Evolutionary conservation across 2,797 vertebrate species (phyloP), one percentile per base, ranked within the genome.

Genomic region (Apodemus agrarius): DNA sequence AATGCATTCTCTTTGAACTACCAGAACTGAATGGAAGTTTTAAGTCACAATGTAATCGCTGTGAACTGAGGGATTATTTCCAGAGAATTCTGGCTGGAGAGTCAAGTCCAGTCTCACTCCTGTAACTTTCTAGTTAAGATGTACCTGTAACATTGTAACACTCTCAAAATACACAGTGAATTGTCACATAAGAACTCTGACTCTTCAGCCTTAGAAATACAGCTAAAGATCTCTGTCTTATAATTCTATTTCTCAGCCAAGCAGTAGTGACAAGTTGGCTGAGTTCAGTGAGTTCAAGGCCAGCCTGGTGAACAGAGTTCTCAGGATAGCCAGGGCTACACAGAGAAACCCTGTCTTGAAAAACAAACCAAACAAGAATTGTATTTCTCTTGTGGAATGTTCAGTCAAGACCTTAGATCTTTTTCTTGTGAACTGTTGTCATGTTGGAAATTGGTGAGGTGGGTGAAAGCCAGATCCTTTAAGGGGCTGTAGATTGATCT

Each of bases 381-480:
- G 79, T 75, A n/a, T 65, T 86, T 95, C 89, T 95, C 40, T 67
- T 90, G 43, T 40, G 59, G 12, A 49, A 63, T 74, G 14, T 92
- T 94, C 78, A 85, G 0, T 94, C 26, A 90, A 90, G 81, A 83
- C 31, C 78, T 88, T 85, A 79, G 6, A 82, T 54, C 31, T 52
- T 93, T 96, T 94, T 95, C 75, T 91, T 83, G n/a, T 80, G n/a
- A 93, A 49, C 59, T 82, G 0, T 88, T 82, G 34, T 96, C 26
- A 91, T n/a, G 43, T 43, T 94, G 54, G n/a, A 49, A 49, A 31
- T 75, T 75, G 75, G n/a, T 61, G 72, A 95, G 40, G 34, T 69
- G 85, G 29, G 81, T 57, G 65, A 65, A 81, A 65, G 63, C 5
- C 37, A 12, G 69, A 46, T 91, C 29, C 54, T 59, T 46, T 37